Percentiles rank a stretch among this genome's conserved stretches.
phyloP scores from a whole-genome alignment of 2,113 vertebrate genomes.

The Alexandromys fortis region DNA sequence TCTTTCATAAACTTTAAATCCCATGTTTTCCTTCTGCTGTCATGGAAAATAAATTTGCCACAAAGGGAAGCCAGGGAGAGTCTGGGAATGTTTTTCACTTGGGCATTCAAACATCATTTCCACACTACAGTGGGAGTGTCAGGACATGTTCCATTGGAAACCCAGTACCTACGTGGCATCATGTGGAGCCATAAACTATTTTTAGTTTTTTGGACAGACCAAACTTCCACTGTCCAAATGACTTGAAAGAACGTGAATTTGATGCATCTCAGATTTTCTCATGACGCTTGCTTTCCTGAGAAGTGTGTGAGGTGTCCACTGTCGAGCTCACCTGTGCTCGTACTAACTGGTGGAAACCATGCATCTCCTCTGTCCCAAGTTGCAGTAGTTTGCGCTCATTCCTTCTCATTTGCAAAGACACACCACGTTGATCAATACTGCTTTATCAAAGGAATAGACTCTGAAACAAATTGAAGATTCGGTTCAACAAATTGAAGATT shows the following conservation, averaged over 20 bases:
- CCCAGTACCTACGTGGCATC: constrained; percentile 42
- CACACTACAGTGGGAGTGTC: constrained; percentile 50
- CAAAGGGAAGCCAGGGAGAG: neutral
- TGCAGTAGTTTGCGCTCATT: neutral
- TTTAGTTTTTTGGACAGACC: constrained; percentile 67
- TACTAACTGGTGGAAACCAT: neutral
- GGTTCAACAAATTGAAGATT: neutral
- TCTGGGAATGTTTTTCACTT: constrained; percentile 3
- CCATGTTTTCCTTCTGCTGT: neutral
- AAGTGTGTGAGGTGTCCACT: neutral
- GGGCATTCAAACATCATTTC: constrained; percentile 59
- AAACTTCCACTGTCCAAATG: neutral
- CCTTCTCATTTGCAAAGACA: neutral
- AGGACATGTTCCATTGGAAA: constrained; percentile 28
- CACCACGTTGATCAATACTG: neutral
- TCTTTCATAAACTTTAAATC: neutral
- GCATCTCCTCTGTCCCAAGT: neutral
- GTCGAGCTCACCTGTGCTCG: neutral
- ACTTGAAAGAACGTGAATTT: constrained; percentile 27
- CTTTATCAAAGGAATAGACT: constrained; percentile 8
- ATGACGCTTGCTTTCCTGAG: constrained; percentile 32
- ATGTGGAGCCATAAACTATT: constrained; percentile 59
- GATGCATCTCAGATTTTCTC: constrained; percentile 46
- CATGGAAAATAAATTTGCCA: neutral
- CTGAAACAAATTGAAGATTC: neutral